Evolutionary conservation across 37 sponge, comb jelly and placozoan species (phyloP), one percentile per base, ranked within the genome.

Genomic region (Lycopodina hypogea): DNA sequence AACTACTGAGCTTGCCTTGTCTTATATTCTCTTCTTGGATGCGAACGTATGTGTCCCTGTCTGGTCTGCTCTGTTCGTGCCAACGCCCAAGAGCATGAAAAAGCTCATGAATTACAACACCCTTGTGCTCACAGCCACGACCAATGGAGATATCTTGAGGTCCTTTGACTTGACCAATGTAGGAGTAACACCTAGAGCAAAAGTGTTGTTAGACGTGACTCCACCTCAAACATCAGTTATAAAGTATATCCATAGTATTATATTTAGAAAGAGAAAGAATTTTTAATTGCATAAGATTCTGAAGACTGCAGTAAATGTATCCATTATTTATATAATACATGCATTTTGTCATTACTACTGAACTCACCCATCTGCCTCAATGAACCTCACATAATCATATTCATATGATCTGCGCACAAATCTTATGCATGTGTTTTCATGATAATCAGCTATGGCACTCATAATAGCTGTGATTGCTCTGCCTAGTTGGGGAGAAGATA

Each of bases 21-120:
- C 37, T 76, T 18, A 92, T 74, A 74, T 88, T 92, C 0, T 81
- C 63, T 11, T 8, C 0, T 45, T 74, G 39, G 67, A 93, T 83
- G 4, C 18, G 75, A 23, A 93, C 80, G 55, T 62, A 89, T 23
- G 17, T 57, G 48, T 93, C 93, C 68, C 93, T 82, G 80, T 93
- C 93, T 21, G 90, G 87, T 75, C 93, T 74, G 79, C 93, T 89
- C 61, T 93, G 93, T 60, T 93, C 93, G 56, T 93, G 93, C 93
- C 93, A 86, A 18, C 93, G 57, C 60, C 60, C 60, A 28, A 59
- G 60, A 12, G 60, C 60, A 26, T 59, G 60, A 26, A 89, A 93
- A 15, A 89, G 82, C 86, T 89, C 89, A 63, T 93, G 93, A 18
- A 86, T 83, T 23, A 92, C 93, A 36, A 85, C 81, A 0, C 93